These are phyloP conservation scores for Apodemia hepburni DNA, from an alignment of 2,888 invertebrate species.

Conservation along the genomic window DNA sequence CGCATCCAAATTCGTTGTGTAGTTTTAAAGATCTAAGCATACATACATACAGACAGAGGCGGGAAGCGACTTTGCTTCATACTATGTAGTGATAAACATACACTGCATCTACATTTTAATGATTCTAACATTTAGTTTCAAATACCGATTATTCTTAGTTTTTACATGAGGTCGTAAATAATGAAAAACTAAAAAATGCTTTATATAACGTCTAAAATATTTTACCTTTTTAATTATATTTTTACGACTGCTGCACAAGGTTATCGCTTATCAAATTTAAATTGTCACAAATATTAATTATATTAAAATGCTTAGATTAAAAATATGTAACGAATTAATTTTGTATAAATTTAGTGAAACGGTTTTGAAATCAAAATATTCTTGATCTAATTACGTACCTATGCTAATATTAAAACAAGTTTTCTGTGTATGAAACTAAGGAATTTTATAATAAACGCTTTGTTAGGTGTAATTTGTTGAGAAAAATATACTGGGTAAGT, in stretches of 20 bases:
- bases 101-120: no score
- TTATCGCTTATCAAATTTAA: background rate
- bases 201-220: background rate
- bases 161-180: background rate
- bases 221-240: background rate
- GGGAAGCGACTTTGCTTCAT: no score
- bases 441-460: no score
- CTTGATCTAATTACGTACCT: background rate
- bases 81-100: no score
- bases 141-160: background rate
- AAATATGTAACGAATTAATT: background rate
- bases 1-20: no score
- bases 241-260: constrained; percentile 10
- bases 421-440: background rate
- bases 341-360: background rate
- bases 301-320: background rate
- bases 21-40: no score
- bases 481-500: no score
- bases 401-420: background rate
- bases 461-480: no score
- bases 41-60: no score
- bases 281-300: constrained; percentile 1
- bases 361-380: background rate
- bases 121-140: background rate
- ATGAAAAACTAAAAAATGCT: background rate